These are phyloP conservation scores for Euplagia quadripunctaria DNA, from an alignment of 2,888 invertebrate genomes.

Conservation along the genomic window DNA sequence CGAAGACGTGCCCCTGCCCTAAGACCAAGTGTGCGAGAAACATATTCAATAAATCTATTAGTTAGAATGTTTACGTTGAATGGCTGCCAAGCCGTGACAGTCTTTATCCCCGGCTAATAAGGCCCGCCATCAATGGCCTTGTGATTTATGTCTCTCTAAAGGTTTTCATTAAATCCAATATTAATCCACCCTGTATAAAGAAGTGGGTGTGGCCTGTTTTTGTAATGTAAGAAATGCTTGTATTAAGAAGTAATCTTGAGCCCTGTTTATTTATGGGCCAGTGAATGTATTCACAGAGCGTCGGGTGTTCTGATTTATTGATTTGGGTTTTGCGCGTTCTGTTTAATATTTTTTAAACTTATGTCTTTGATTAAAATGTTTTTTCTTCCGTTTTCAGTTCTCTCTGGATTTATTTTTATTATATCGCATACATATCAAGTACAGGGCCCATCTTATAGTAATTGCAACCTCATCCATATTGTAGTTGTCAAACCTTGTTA, in stretches of 20 bases:
- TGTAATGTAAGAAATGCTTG: constrained; percentile 40
- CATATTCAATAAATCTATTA: constrained; percentile 66
- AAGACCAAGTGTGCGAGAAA: constrained; percentile 21
- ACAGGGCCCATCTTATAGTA: background rate
- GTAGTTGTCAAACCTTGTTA: background rate
- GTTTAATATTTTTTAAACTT: background rate
- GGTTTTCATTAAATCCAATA: constrained; percentile 63
- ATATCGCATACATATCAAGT: background rate
- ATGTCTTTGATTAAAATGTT: constrained; percentile 7
- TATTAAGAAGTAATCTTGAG: constrained; percentile 33
- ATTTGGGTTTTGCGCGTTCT: constrained; percentile 7
- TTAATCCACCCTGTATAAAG: constrained; percentile 45
- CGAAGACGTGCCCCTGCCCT: background rate
- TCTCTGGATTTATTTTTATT: background rate
- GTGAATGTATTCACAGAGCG: constrained; percentile 15
- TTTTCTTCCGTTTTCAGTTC: background rate
- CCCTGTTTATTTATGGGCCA: constrained; percentile 24
- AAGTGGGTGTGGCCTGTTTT: constrained; percentile 29
- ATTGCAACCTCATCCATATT: background rate
- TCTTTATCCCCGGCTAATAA: constrained; percentile 58
- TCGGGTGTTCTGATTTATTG: constrained; percentile 17
- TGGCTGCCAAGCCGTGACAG: constrained; percentile 42
- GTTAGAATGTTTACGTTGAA: constrained; percentile 61
- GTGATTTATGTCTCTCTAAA: constrained; percentile 60
- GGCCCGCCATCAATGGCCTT: constrained; percentile 55